These are phyloP conservation scores for Pagrus major DNA, from an alignment of 2,113 vertebrate species.

Conservation along the genomic window DNA sequence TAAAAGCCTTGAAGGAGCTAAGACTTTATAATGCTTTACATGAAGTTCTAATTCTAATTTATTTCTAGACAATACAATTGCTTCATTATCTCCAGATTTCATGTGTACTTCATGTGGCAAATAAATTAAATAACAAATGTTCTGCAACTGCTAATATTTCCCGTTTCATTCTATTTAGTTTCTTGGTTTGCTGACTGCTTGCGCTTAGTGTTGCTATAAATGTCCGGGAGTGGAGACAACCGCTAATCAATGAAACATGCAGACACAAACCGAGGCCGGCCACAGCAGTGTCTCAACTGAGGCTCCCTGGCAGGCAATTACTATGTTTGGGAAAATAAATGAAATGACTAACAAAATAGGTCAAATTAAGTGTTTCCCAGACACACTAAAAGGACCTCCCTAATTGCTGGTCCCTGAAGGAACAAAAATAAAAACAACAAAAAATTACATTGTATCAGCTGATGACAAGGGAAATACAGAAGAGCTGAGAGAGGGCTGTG, in stretches of 20 bases:
- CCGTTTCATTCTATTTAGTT: not conserved
- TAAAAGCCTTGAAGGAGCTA: too few relatives aligned
- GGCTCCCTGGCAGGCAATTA: conserved; percentile 79
- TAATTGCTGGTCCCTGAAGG: conserved; percentile 76
- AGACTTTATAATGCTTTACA: not conserved
- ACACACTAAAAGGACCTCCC: conserved; percentile 67
- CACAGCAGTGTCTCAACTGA: conserved; percentile 37
- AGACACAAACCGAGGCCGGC: conserved; percentile 45
- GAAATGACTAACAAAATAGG: conserved; percentile 83
- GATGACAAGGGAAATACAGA: conserved; percentile 29
- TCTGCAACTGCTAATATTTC: not conserved
- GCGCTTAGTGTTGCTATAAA: conserved; percentile 14
- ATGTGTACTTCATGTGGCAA: not conserved
- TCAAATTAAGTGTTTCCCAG: conserved; percentile 82
- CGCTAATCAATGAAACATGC: conserved; percentile 68
- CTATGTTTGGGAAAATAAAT: conserved; percentile 80
- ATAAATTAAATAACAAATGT: conserved; percentile 5
- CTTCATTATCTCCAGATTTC: not conserved
- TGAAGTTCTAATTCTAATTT: not conserved
- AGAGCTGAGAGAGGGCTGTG: conserved; percentile 9
- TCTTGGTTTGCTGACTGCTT: not conserved
- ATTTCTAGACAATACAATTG: not conserved
- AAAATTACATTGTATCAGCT: conserved; percentile 65
- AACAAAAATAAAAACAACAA: conserved; percentile 69
- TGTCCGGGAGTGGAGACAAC: conserved; percentile 47